Base-by-base conservation (phyloP, 2,797 vertebrate species). In the Vespertilio murinus region DNA sequence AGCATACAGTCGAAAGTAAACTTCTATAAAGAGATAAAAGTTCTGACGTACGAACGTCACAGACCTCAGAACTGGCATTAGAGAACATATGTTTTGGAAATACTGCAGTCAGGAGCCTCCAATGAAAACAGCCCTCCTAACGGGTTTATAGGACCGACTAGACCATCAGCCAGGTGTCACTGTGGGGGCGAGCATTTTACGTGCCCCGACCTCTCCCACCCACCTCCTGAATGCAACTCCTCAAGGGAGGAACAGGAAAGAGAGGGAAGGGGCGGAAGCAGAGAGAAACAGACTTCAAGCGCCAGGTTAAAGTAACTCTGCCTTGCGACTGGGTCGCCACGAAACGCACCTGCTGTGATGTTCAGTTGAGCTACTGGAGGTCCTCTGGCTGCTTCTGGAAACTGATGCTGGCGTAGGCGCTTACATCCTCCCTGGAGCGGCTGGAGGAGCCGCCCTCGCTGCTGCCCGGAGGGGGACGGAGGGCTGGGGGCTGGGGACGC, bases 391-490 rank as follows among this genome's bases (percentile, higher is more conserved):
- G 97, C 97, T 98, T 98, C 97, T 98, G 98, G 97, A 99, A 99
- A 97, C 97, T 98, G 98, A 99, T 99, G 98, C 99, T 99, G 96
- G 99, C 98, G 77, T 99, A 99, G 92, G 98, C 94, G 93, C 98
- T 98, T 93, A 98, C 86, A 96, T 99, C 99, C 90, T 99, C 98
- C 33, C 97, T 96, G 80, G 98, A 97, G 95, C 96, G 97, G 96
- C 97, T 97, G 84, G 93, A 86, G 47, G 98, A 96, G 75, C 92
- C 85, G 92, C 88, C 91, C 91, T 97, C 96, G 3, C 97, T 96
- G 54, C 85, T 92, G 92, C 96, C 93, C 33, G 97, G 97, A 82
- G 97, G 97, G 94, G 97, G 97, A 94, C 97, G 98, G 98, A 77
- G 93, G 56, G 91, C 6, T 0, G 67, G 52, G 61, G 95, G 35